A percentile compares a stretch with the other conserved stretches of the same genome.
phyloP scores from a whole-genome alignment of 2,113 vertebrate species.

The Carollia perspicillata region DNA sequence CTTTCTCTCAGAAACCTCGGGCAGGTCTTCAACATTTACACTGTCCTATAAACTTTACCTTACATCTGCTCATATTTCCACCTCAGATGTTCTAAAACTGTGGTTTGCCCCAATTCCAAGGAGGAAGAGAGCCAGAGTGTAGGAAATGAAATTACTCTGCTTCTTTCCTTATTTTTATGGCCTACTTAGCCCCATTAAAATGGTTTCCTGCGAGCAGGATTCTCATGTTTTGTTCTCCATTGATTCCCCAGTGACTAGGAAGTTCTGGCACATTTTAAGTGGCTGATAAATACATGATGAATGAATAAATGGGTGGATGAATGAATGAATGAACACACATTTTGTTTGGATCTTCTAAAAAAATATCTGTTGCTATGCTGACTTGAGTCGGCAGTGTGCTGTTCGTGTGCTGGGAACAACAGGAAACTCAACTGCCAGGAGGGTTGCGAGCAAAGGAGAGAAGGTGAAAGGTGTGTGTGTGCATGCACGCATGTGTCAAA shows the following conservation, averaged over 20 bases:
- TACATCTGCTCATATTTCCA: background rate
- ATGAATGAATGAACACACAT: background rate
- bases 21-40: background rate
- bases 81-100: background rate
- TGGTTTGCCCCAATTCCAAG: background rate
- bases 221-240: background rate
- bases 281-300: background rate
- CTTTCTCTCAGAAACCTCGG: background rate
- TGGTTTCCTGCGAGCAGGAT: background rate
- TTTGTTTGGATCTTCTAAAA: background rate
- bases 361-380: background rate
- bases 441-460: background rate
- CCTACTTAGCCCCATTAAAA: background rate
- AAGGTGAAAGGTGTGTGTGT: background rate
- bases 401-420: background rate
- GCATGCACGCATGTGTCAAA: background rate
- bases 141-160: constrained; percentile 25
- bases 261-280: background rate
- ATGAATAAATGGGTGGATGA: background rate
- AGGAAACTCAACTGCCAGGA: background rate
- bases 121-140: background rate
- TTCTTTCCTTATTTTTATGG: background rate
- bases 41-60: background rate
- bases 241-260: background rate
- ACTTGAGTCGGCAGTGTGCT: background rate